Base-by-base conservation (phyloP, 2,888 invertebrate genomes). In the Tortricodes alternella region DNA sequence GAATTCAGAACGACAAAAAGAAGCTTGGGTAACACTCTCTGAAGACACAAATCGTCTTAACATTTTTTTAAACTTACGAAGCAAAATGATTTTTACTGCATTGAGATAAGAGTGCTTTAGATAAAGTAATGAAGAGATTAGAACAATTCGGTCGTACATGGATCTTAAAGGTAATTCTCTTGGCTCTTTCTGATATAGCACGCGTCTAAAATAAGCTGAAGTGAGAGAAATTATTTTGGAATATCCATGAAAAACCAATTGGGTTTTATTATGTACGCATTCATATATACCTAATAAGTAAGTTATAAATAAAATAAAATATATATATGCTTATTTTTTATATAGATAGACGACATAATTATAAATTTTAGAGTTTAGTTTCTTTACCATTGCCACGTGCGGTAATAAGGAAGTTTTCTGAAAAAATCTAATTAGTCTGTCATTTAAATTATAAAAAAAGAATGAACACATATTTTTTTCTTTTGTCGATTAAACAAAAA, bases 101-200 rank as follows among this genome's bases (percentile, higher is more conserved):
- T 65, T 37, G 64, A 38, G 44, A 69, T 73, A 73, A 64, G 70
- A 62, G 59, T 63, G 59, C 59, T 59, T 61, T 63, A 60, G 62
- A 60, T 59, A 65, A 61, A 62, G 61, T 78, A 78, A 79, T 79
- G 73, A 80, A 78, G 78, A 73, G 72, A 78, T 78, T 78, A 76
- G 70, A 70, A 74, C 62, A 64, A 71, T 70, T 69, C 61, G 68
- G 67, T 67, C 67, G 67, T 71, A 70, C 66, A 68, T 71, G 66
- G 72, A 71, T 73, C 69, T 70, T 69, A 63, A 70, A 74, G 74
- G 73, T 72, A 74, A 71, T 76, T 74, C 72, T 71, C 70, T 70
- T 64, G 65, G 64, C 60, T 73, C 65, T 73, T 72, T 78, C 71
- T 72, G 68, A 73, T 77, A 67, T 64, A 78, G 77, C 80, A 80